Evolutionary conservation across 37 sponge, comb jelly and placozoan species (phyloP), one percentile per base, ranked within the genome.

Genomic region (Crambe crambe): DNA sequence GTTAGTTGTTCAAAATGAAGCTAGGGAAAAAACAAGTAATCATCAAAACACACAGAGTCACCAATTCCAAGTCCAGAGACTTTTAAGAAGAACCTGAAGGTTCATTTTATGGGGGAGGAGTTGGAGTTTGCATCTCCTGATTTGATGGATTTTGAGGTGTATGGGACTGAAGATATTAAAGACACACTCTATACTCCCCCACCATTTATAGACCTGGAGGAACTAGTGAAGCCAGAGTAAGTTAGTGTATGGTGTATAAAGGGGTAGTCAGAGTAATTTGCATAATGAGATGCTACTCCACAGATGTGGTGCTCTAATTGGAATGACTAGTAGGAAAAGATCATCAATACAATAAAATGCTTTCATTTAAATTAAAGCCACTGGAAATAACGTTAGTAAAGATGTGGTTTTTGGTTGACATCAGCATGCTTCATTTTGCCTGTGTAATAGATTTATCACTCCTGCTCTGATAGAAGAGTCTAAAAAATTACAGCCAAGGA

Each of bases 151-250:
- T 29, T 81, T 26, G 29, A 35, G 2, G 35, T 70, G 25, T 25
- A 22, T 23, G 81, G 62, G 2, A 12, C 47, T 37, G n/a, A 35
- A 42, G 35, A 70, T 5, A 25, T 42, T 58, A 35, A 68, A 36
- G 81, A 81, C 17, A 34, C 38, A 12, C 43, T 61, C 2, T 39
- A 39, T 5, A 58, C 56, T 35, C 44, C 71, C 5, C 73, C 73
- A 42, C 72, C 81, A 61, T 72, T 61, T 26, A 25, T 72, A 3
- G 58, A 57, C 47, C 62, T 81, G 32, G 47, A 72, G 32, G 41
- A 42, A 5, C 42, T 81, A 3, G 60, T 81, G 2, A 21, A 71
- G 23, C 81, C 81, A 35, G 42, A 20, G 81, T 81, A 38, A 72
- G 73, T 35, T 9, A 15, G n/a, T 6, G 51, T 12, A 47, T n/a